Conservation (phyloP, 1,140 invertebrate species). For the Bombus sibiricus region DNA sequence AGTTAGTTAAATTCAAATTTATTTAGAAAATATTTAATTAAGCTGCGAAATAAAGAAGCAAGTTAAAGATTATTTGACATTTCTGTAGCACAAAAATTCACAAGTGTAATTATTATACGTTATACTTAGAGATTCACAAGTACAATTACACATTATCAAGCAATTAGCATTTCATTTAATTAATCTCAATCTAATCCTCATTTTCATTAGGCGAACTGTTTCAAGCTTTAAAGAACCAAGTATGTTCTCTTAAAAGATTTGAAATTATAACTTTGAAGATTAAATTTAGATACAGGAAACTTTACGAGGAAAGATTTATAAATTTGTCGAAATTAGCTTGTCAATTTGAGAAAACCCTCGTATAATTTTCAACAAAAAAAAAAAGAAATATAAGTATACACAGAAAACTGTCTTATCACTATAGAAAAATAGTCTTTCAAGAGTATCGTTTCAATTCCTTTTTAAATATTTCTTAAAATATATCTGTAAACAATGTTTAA, state of each 20-base stretch:
- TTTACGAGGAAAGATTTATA: not conserved
- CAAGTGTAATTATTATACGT: not conserved
- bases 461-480: too few species aligned
- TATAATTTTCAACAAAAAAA: not conserved
- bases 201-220: not conserved
- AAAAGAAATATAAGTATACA: not conserved
- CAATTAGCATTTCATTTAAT: slow-evolving; percentile 3
- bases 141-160: not conserved
- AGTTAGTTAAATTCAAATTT: too few species aligned
- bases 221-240: not conserved
- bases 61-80: too few species aligned
- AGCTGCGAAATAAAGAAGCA: too few species aligned
- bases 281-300: not conserved
- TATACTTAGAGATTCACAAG: not conserved
- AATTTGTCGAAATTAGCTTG: not conserved
- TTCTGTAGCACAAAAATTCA: too few species aligned
- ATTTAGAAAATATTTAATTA: too few species aligned
- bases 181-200: not conserved
- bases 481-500: too few species aligned
- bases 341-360: not conserved
- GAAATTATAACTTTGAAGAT: not conserved
- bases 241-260: too few species aligned
- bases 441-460: not conserved
- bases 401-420: not conserved
- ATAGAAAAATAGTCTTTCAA: not conserved